A percentile compares a stretch with the other conserved stretches of the same genome.
Evolutionary conservation across 2,113 vertebrate species (phyloP).

Genomic region (Tragulus kanchil): DNA sequence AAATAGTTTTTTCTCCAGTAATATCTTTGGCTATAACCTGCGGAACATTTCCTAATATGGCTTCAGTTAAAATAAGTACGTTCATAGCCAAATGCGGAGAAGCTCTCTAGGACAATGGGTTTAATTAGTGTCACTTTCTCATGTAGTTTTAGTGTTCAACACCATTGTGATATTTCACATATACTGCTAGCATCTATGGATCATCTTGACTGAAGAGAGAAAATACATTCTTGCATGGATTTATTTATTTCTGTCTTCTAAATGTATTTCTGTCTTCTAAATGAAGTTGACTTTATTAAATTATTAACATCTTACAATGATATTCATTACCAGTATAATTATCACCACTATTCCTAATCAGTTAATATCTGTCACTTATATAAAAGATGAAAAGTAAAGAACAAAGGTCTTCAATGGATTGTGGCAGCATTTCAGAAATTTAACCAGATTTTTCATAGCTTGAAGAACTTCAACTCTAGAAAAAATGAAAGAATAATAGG

Average conservation of each 20-base stretch:
- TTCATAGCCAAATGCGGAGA: conserved; percentile 6
- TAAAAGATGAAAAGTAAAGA: conserved; percentile 8
- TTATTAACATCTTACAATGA: background rate
- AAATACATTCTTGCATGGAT: background rate
- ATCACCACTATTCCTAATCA: background rate
- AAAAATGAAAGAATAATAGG: background rate
- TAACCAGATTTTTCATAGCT: background rate
- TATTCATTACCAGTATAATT: conserved; percentile 2
- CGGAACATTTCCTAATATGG: background rate
- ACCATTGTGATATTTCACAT: background rate
- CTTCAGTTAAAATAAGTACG: conserved; percentile 2
- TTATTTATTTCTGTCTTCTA: conserved; percentile 18
- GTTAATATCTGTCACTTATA: conserved; percentile 15
- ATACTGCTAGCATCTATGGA: background rate
- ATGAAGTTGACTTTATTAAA: conserved; percentile 20
- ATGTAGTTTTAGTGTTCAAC: background rate
- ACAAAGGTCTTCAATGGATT: background rate
- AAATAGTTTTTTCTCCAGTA: background rate
- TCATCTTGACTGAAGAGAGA: background rate
- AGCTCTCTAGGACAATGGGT: background rate
- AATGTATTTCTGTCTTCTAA: conserved; percentile 32
- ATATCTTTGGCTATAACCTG: background rate
- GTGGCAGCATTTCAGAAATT: background rate
- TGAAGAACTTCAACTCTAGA: background rate
- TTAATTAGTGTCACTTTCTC: background rate